Evolutionary conservation across 2,888 invertebrate species (phyloP).

Genomic region (Catocala fraxini): DNA sequence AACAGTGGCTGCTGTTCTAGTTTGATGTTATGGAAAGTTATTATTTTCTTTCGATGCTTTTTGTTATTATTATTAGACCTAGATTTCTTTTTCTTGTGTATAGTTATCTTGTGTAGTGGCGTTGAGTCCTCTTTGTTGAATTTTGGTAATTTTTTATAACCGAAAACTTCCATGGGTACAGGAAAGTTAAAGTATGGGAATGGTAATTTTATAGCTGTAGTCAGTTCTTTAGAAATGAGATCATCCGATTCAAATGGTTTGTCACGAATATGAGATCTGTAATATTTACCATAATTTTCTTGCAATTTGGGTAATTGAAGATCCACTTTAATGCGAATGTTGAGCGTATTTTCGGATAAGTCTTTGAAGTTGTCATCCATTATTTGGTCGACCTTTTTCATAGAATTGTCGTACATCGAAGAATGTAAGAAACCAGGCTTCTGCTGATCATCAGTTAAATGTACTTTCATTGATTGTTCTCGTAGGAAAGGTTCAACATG

Average conservation of each 20-base stretch:
- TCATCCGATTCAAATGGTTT: constrained; percentile 52
- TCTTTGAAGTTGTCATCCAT: constrained; percentile 43
- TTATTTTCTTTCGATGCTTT: constrained; percentile 74
- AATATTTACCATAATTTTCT: constrained; percentile 51
- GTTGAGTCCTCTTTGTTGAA: constrained; percentile 56
- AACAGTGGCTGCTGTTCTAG: constrained; percentile 58
- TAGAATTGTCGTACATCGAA: constrained; percentile 28
- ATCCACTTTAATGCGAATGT: constrained; percentile 76
- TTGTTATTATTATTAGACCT: constrained; percentile 65
- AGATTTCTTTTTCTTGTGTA: constrained; percentile 79
- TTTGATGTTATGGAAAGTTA: constrained; percentile 71
- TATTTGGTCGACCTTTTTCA: constrained; percentile 37
- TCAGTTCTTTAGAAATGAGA: constrained; percentile 59
- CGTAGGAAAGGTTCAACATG: constrained; percentile 44
- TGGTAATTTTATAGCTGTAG: constrained; percentile 63
- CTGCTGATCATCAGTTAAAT: constrained; percentile 41
- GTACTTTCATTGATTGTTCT: constrained; percentile 42
- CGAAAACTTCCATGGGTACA: constrained; percentile 66
- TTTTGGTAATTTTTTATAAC: constrained; percentile 57
- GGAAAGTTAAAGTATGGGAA: constrained; percentile 71
- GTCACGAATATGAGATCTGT: constrained; percentile 47
- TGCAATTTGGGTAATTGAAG: constrained; percentile 72
- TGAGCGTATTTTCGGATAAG: constrained; percentile 62
- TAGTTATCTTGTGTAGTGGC: constrained; percentile 69
- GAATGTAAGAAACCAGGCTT: constrained; percentile 22